Evolutionary conservation across 2,797 vertebrate genomes (phyloP).

Genomic region (Phataginus tricuspis): DNA sequence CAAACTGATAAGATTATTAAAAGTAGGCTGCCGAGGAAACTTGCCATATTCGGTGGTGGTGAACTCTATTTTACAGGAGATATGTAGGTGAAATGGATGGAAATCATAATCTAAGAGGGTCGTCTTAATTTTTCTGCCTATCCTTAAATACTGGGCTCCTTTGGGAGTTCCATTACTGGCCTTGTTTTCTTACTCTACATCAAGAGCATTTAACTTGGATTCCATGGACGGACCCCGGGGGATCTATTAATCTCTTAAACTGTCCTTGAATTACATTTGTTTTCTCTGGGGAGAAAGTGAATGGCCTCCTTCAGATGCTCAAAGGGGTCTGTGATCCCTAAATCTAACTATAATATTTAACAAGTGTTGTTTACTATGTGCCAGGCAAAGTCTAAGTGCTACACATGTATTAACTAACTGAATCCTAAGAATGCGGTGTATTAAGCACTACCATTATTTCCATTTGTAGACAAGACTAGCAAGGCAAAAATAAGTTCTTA

Average conservation of each 20-base stretch:
- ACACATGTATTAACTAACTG: not conserved
- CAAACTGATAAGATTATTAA: not conserved
- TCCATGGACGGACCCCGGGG: not conserved
- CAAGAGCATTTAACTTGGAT: not conserved
- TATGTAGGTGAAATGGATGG: not conserved
- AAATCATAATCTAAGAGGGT: not conserved
- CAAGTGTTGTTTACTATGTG: not conserved
- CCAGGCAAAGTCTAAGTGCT: not conserved
- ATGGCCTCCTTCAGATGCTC: not conserved
- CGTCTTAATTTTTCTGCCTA: not conserved
- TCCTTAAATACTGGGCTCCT: not conserved
- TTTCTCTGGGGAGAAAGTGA: slow-evolving; percentile 3
- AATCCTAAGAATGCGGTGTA: not conserved
- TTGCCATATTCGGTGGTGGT: not conserved
- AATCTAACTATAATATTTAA: not conserved
- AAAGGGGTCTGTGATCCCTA: not conserved
- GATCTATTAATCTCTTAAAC: not conserved
- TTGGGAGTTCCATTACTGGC: not conserved
- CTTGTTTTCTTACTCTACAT: not conserved
- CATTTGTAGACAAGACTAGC: not conserved
- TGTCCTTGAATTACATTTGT: not conserved
- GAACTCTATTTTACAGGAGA: not conserved
- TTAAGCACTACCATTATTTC: not conserved
- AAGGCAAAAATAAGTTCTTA: not conserved
- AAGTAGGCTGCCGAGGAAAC: not conserved